Evolutionary conservation across 1,140 invertebrate genomes (phyloP), one percentile per base, ranked within the genome.

Genomic region (Drosophila eugracilis): DNA sequence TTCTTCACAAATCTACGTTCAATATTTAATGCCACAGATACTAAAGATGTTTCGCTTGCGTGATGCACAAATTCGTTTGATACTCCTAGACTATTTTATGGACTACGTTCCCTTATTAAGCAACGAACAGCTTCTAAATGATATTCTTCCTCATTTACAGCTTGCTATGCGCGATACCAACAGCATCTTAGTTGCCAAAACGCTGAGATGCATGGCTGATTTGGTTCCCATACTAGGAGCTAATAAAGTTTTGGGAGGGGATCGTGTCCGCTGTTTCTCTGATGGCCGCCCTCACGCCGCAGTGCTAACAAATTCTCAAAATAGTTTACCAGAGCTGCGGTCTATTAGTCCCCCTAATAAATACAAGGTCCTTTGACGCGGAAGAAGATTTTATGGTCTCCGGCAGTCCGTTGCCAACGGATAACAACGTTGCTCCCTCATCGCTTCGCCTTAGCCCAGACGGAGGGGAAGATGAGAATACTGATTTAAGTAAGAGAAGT

Each of bases 141-240:
- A 94, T 37, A 94, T 97, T 71, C 92, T 97, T 75, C 96, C 96
- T 15, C 91, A 96, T 94, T 90, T 97, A n/a, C 92, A 97, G 6
- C 93, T 97, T 14, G 96, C 96, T 3, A 96, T 97, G 67, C 96
- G 96, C 90, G 96, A 97, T 74, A 95, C 94, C 0, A 95, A 96
- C 89, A 96, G 98, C 88, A 92, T 93, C 30, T 91, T 98, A 41
- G 97, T 97, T 1, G 94, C 95, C 21, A 94, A 94, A 53, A 97
- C 96, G 5, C 90, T 98, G 34, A 93, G 94, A 41, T 95, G 95
- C 52, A 91, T 98, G 26, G 96, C 96, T 34, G 95, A 96, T 86
- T 89, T 98, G 34, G 95, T 98, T 19, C 95, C 96, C 2, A 94
- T 97, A 58, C 91, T 98, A 17, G 97, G 90, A 2, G 95, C 96